A percentile compares a stretch with the other conserved stretches of the same genome.
These are phyloP conservation scores for Cantharis nigra DNA, from an alignment of 2,888 invertebrate species.

Conservation along the genomic window DNA sequence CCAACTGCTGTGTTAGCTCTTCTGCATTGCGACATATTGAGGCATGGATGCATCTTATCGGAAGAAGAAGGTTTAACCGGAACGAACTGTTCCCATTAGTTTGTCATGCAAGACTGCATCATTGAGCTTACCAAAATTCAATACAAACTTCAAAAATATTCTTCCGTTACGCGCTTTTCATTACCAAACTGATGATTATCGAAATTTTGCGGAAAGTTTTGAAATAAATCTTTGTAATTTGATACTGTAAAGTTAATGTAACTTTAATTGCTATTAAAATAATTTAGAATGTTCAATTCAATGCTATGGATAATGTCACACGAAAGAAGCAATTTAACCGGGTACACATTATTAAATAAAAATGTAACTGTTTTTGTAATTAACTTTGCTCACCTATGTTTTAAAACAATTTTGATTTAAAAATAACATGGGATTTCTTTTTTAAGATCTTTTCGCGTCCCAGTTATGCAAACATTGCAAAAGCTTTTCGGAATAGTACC, in stretches of 20 bases:
- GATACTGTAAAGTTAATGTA: background rate
- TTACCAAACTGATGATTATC: background rate
- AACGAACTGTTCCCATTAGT: constrained; percentile 28
- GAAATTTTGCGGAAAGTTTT: background rate
- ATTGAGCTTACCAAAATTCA: constrained; percentile 23
- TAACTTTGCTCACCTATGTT: background rate
- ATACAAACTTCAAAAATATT: background rate
- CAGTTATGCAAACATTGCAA: background rate
- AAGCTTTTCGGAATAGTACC: too few relatives aligned
- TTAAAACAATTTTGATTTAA: background rate
- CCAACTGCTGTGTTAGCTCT: constrained; percentile 35
- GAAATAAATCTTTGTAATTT: background rate
- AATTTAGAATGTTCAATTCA: background rate
- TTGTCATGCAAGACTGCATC: constrained; percentile 33
- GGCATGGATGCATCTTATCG: constrained; percentile 49
- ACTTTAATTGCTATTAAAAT: background rate
- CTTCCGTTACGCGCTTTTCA: background rate
- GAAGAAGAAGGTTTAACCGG: constrained; percentile 34
- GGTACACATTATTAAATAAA: background rate
- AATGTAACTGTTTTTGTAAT: background rate
- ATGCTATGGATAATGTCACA: background rate
- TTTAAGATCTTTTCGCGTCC: background rate
- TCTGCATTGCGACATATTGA: constrained; percentile 52
- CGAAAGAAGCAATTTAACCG: background rate
- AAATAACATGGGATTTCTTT: background rate